Conservation (phyloP, 23 tunicate species). For the Trididemnum nubilum region DNA sequence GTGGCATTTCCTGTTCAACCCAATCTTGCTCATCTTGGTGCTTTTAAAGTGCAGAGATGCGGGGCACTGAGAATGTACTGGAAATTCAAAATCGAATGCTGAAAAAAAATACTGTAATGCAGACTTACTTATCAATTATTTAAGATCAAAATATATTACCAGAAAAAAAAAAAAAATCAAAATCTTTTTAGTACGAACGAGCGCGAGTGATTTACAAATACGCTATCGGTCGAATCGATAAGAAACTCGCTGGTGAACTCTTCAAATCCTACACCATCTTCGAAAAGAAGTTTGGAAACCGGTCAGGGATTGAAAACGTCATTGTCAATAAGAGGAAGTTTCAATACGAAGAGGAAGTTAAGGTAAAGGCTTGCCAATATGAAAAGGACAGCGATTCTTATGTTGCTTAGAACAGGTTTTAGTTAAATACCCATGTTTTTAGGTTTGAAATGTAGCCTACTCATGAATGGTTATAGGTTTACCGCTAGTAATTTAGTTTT, state of each 20-base stretch:
- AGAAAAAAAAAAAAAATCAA: constrained; percentile 92
- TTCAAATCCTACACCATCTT: constrained; percentile 92
- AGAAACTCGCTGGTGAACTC: constrained; percentile 73
- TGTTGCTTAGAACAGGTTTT: no score
- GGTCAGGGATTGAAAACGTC: constrained; percentile 93
- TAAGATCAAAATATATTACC: no score
- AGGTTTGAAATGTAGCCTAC: not conserved
- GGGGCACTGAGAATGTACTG: no score
- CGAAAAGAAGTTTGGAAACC: constrained; percentile 94
- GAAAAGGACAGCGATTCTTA: no score
- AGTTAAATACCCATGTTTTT: not conserved
- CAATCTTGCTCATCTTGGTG: no score
- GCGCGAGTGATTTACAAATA: constrained; percentile 97
- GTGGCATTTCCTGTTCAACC: no score
- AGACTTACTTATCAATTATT: no score
- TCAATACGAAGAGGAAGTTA: constrained; percentile 94
- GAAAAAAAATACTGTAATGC: no score
- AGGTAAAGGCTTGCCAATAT: constrained; percentile 46
- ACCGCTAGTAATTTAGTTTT: no score
- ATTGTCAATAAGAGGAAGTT: constrained; percentile 88
- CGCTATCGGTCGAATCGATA: constrained; percentile 87
- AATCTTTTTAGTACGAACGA: constrained; percentile 69
- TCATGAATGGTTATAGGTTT: not conserved
- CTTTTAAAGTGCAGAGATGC: no score
- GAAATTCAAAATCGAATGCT: no score